phyloP scores from a whole-genome alignment of 1,140 invertebrate species.

The Calycopis cecrops region DNA sequence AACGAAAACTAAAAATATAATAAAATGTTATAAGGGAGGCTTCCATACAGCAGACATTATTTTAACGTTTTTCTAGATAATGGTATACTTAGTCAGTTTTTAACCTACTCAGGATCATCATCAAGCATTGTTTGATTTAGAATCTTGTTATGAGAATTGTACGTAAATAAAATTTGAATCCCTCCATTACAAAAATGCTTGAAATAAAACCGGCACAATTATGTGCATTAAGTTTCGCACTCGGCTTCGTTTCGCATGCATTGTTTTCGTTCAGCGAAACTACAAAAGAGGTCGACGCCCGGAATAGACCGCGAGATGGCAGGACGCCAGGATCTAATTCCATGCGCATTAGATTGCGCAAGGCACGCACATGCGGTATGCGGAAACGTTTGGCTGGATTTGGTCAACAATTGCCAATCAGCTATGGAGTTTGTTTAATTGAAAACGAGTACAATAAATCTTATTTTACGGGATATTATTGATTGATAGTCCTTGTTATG shows the following conservation, averaged over 20 bases:
- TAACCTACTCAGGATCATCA: no score
- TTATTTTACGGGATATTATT: no score
- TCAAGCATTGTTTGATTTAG: no score
- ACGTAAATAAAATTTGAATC: no score
- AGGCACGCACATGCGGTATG: constrained; percentile 30
- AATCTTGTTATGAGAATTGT: no score
- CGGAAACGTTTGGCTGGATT: constrained; percentile 29
- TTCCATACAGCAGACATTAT: no score
- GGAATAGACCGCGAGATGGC: constrained; percentile 43
- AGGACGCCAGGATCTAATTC: constrained; percentile 40
- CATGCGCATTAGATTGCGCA: constrained; percentile 39
- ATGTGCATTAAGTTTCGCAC: constrained; percentile 15
- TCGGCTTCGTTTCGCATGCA: constrained; percentile 18
- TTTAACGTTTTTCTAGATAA: no score
- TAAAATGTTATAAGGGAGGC: no score
- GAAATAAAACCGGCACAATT: constrained; percentile 9
- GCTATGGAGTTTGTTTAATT: background rate
- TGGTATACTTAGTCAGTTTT: no score
- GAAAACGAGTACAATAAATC: background rate
- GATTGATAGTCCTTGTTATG: no score
- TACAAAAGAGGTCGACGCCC: constrained; percentile 42
- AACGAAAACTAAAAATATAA: no score
- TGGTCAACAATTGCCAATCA: constrained; percentile 6
- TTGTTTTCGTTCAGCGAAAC: constrained; percentile 39
- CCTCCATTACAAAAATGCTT: background rate